Percentiles rank a stretch among this genome's conserved stretches.
Evolutionary conservation across 2,888 invertebrate species (phyloP).

Genomic region (Eristalinus aeneus): DNA sequence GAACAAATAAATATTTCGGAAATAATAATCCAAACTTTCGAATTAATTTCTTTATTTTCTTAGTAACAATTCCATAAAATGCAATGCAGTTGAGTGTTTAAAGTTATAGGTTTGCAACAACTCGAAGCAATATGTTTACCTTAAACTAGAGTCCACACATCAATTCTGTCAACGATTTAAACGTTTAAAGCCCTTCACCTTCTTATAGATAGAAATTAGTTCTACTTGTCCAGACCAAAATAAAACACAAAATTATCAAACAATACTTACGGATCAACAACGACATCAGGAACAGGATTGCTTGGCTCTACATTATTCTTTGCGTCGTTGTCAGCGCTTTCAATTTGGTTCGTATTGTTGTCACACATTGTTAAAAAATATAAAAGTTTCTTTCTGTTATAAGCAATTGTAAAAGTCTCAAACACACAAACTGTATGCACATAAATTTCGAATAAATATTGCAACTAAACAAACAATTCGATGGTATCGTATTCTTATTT

Average conservation of each 20-base stretch:
- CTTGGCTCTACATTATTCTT: not conserved
- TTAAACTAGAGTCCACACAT: no score
- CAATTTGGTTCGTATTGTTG: constrained; percentile 24
- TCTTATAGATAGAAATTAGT: not conserved
- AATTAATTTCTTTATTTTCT: no score
- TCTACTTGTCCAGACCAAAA: not conserved
- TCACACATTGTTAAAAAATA: constrained; percentile 42
- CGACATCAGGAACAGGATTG: not conserved
- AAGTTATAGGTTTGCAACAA: no score
- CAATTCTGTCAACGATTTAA: not conserved
- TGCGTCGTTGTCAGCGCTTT: not conserved
- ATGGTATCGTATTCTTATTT: constrained; percentile 16
- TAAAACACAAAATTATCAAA: not conserved
- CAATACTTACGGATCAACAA: constrained; percentile 31
- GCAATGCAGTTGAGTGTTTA: no score
- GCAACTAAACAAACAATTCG: not conserved
- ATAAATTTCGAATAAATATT: not conserved
- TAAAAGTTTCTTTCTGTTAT: not conserved
- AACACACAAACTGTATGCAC: constrained; percentile 5
- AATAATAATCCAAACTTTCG: no score
- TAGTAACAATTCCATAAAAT: no score
- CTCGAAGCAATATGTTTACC: no score
- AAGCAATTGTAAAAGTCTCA: not conserved
- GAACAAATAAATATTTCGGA: no score
- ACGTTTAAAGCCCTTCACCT: not conserved